These are phyloP conservation scores for Chironomus riparius DNA, from an alignment of 2,888 invertebrate species.

Conservation along the genomic window DNA sequence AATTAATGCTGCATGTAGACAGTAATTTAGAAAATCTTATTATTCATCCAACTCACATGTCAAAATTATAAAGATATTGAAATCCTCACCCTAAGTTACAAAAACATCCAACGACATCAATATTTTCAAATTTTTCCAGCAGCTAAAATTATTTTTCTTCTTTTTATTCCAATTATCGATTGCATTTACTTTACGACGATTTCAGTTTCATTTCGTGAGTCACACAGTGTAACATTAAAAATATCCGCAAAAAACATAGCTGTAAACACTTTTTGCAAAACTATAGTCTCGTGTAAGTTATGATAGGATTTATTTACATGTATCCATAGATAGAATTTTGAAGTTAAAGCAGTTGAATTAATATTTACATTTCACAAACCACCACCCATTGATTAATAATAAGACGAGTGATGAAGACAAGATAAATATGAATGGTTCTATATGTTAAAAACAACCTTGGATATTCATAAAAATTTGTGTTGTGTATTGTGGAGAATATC, in stretches of 20 bases:
- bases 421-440: neutral
- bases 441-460: neutral
- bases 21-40: too few species aligned
- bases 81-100: too few species aligned
- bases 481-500: neutral
- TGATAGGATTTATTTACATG: neutral
- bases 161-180: neutral
- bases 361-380: neutral
- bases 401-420: neutral
- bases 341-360: neutral
- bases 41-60: too few species aligned
- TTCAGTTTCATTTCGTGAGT: neutral
- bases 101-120: too few species aligned
- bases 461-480: neutral
- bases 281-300: neutral
- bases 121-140: too few species aligned
- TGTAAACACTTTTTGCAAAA: neutral
- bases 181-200: neutral
- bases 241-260: neutral
- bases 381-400: neutral
- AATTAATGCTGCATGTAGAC: too few species aligned
- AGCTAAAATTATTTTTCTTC: too few species aligned
- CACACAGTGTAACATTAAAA: neutral
- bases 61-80: too few species aligned
- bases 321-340: neutral